phyloP scores from a whole-genome alignment of 2,113 vertebrate species.

The Mirza zaza region DNA sequence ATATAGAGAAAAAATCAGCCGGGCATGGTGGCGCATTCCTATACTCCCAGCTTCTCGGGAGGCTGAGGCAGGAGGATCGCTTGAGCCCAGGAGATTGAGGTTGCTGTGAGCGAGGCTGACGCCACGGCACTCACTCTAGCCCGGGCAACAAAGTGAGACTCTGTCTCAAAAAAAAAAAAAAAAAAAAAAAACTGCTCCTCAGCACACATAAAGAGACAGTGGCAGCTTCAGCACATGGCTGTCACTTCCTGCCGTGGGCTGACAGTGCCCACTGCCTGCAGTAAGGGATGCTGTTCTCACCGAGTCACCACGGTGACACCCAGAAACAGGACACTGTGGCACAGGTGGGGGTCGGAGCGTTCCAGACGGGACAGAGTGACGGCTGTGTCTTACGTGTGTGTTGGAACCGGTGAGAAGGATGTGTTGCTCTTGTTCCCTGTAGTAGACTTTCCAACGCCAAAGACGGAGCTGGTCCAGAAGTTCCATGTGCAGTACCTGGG shows the following conservation, averaged over 20 bases:
- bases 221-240: background rate
- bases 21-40: too few relatives aligned
- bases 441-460: slow-evolving; percentile 99
- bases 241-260: background rate
- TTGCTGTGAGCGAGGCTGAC: too few relatives aligned
- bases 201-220: background rate
- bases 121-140: too few relatives aligned
- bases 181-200: background rate
- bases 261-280: background rate
- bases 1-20: too few relatives aligned
- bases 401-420: slow-evolving; percentile 59
- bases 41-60: too few relatives aligned
- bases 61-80: too few relatives aligned
- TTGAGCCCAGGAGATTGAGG: too few relatives aligned
- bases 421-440: slow-evolving; percentile 77
- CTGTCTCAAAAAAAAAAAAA: too few relatives aligned
- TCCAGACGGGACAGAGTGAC: background rate
- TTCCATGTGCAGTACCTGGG: slow-evolving; percentile 97
- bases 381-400: background rate
- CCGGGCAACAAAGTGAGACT: too few relatives aligned
- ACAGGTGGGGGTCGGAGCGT: background rate
- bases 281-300: background rate
- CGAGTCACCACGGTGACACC: fast-evolving
- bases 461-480: slow-evolving; percentile 97
- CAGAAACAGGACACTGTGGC: background rate